phyloP scores from a whole-genome alignment of 2,113 vertebrate species.

The Actenoides hombroni region DNA sequence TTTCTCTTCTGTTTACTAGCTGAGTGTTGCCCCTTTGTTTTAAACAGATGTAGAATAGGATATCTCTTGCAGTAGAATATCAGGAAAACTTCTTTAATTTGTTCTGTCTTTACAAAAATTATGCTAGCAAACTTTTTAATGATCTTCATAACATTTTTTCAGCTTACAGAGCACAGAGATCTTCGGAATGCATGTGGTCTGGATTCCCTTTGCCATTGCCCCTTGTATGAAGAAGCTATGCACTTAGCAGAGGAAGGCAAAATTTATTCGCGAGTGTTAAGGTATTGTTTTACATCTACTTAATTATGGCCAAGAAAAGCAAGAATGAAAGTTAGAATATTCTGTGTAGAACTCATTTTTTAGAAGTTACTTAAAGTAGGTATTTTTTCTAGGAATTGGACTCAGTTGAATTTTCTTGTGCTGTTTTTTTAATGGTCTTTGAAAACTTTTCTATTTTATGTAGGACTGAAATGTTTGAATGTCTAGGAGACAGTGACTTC shows the following conservation, averaged over 20 bases:
- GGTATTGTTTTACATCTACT: slow-evolving; percentile 71
- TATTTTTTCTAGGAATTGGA: not conserved
- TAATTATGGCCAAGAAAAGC: not conserved
- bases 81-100: not conserved
- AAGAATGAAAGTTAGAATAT: not conserved
- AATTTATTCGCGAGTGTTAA: slow-evolving; percentile 89
- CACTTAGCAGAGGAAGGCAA: slow-evolving; percentile 90
- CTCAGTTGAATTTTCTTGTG: not conserved
- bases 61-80: not conserved
- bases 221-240: slow-evolving; percentile 92
- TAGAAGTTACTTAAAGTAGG: not conserved
- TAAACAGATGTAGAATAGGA: not conserved
- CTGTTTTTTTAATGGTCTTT: not conserved
- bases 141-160: not conserved
- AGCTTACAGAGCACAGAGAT: slow-evolving; percentile 88
- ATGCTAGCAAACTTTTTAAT: not conserved
- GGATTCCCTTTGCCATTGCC: slow-evolving; percentile 82
- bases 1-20: not conserved
- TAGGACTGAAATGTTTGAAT: slow-evolving; percentile 94
- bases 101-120: not conserved
- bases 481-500: slow-evolving; percentile 90
- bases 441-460: not conserved
- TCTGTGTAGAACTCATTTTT: not conserved
- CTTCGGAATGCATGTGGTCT: slow-evolving; percentile 63
- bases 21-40: not conserved